Evolutionary conservation across 2,888 invertebrate species (phyloP).

Genomic region (Campoletis raptor): DNA sequence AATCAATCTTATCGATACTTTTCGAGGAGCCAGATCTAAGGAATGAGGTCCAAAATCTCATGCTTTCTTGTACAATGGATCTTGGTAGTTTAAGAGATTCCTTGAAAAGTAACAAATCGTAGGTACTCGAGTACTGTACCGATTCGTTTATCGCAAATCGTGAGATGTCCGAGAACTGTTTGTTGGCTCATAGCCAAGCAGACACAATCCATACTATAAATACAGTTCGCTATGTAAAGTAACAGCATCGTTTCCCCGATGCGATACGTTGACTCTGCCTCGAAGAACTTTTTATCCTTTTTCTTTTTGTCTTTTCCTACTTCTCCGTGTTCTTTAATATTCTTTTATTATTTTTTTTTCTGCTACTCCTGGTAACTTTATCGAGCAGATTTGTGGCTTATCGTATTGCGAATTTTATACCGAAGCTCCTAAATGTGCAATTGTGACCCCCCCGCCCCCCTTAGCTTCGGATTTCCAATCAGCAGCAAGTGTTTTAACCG

Average conservation of each 20-base stretch:
- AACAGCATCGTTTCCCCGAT: conserved; percentile 69
- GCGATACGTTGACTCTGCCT: conserved; percentile 38
- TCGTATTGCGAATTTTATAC: conserved; percentile 25
- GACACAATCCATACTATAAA: conserved; percentile 84
- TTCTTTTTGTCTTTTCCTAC: background rate
- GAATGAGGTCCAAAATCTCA: background rate
- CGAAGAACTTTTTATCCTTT: conserved; percentile 7
- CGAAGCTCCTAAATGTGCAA: conserved; percentile 16
- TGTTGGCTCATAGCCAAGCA: conserved; percentile 80
- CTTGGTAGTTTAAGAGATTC: conserved; percentile 3
- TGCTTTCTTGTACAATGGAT: background rate
- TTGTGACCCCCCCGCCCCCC: no score
- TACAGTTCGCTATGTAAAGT: conserved; percentile 74
- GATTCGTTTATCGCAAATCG: conserved; percentile 70
- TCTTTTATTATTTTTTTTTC: background rate
- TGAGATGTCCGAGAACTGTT: conserved; percentile 64
- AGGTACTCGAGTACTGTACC: conserved; percentile 18
- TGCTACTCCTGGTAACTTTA: background rate
- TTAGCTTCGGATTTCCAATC: conserved; percentile 20
- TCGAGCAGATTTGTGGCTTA: conserved; percentile 6
- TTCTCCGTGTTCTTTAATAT: background rate
- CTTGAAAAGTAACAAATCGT: conserved; percentile 11
- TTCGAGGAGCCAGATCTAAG: background rate
- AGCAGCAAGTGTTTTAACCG: conserved; percentile 43
- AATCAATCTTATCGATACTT: background rate